A percentile compares a stretch with the other conserved stretches of the same genome.
phyloP scores from a whole-genome alignment of 2,797 vertebrate species.

The Chloroceryle amazona region DNA sequence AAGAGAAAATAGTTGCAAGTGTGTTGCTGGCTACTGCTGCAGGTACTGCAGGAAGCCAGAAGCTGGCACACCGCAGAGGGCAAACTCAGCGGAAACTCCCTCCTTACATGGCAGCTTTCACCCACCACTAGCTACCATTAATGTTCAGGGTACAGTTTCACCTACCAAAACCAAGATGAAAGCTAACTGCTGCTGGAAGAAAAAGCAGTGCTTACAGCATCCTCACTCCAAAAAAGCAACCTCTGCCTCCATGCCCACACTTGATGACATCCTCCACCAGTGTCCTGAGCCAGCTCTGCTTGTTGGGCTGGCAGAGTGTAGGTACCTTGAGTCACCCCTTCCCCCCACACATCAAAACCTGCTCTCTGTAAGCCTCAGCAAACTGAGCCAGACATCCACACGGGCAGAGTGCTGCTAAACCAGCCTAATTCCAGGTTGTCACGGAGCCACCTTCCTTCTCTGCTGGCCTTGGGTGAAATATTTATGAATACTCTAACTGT shows the following conservation, averaged over 20 bases:
- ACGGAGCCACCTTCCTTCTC: neutral
- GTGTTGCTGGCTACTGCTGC: neutral
- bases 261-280: rapidly evolving
- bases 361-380: neutral
- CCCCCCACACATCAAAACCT: rapidly evolving
- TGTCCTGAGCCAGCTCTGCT: rapidly evolving
- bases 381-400: neutral
- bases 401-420: neutral
- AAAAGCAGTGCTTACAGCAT: neutral
- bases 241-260: neutral
- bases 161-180: constrained; percentile 13
- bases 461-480: neutral
- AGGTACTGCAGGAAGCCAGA: constrained; percentile 49
- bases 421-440: neutral
- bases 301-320: rapidly evolving
- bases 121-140: constrained; percentile 13
- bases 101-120: neutral
- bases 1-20: neutral
- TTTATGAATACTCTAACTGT: neutral
- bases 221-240: neutral
- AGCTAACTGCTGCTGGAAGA: neutral
- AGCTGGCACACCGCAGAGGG: constrained; percentile 32
- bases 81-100: constrained; percentile 29
- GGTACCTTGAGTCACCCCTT: rapidly evolving
- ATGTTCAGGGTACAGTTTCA: neutral